Base-by-base conservation (phyloP, 2,888 invertebrate genomes). In the Gryllus longicercus region DNA sequence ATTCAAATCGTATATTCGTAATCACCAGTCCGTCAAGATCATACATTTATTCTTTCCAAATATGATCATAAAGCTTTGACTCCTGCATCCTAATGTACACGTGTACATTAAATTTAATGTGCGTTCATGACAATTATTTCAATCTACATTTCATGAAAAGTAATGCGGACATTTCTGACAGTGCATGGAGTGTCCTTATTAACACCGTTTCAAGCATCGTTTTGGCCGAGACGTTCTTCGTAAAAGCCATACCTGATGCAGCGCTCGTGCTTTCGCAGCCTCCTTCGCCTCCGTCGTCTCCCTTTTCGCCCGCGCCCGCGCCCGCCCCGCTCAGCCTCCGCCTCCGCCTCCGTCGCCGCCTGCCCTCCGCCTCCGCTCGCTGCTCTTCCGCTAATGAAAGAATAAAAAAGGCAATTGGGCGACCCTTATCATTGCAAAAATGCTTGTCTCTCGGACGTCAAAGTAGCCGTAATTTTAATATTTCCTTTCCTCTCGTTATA, bases 401-500 rank as follows among this genome's bases (percentile, higher is more conserved):
- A 63, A 63, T n/a, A 63, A 63, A 38, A 38, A 38, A 38, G 38
- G 38, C 38, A 38, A 38, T 38, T 38, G 38, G 38, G 63, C 63
- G 63, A 63, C 63, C 63, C 63, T 63, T 63, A 63, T 63, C 63
- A 63, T 63, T 18, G 63, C n/a, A 3, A n/a, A 63, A 63, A n/a
- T 18, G 63, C 63, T 63, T 63, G 63, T 63, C 63, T 63, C 63
- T 63, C 63, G 14, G 63, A 63, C 63, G 63, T 63, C 63, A 63
- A 63, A 63, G 63, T 63, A n/a, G 63, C 63, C n/a, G 14, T 63
- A 63, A 63, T 63, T 63, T 63, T 63, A 63, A 63, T 63, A 63
- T 63, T 63, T 63, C 63, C n/a, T 63, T 63, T 63, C 63, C 63
- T 63, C 63, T 63, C 63, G 63, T 63, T 63, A 63, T n/a, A n/a